Percentiles rank a stretch among this genome's conserved stretches.
phyloP scores from a whole-genome alignment of 2,888 invertebrate species.

The Rhopalosiphum nymphaeae region DNA sequence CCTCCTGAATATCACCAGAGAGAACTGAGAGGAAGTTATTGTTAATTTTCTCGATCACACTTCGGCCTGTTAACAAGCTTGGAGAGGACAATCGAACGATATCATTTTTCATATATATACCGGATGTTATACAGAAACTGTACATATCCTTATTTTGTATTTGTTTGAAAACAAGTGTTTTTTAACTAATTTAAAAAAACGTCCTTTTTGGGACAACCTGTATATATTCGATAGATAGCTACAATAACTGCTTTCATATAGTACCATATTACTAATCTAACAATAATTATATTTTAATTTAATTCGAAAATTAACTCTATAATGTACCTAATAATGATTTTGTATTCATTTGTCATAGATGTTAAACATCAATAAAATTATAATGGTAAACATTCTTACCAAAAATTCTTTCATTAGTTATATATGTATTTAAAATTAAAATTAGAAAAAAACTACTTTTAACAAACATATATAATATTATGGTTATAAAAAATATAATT shows the following conservation, averaged over 20 bases:
- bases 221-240: not conserved
- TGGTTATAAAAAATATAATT: not conserved
- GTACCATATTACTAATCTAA: not conserved
- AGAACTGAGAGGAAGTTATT: no score
- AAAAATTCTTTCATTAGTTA: not conserved
- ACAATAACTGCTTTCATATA: not conserved
- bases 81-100: no score
- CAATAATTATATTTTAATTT: not conserved
- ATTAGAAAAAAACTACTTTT: not conserved
- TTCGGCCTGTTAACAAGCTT: no score
- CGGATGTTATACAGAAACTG: no score
- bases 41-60: no score
- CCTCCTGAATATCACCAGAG: no score
- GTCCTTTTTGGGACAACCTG: no score
- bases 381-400: not conserved
- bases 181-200: no score
- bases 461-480: not conserved
- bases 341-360: not conserved
- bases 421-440: not conserved
- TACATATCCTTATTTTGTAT: no score
- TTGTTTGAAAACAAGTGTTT: no score
- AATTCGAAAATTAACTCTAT: not conserved
- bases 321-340: not conserved
- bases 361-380: not conserved
- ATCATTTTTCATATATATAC: no score